Base-by-base conservation (phyloP, 1,140 invertebrate genomes). In the Drosophila malerkotliana region DNA sequence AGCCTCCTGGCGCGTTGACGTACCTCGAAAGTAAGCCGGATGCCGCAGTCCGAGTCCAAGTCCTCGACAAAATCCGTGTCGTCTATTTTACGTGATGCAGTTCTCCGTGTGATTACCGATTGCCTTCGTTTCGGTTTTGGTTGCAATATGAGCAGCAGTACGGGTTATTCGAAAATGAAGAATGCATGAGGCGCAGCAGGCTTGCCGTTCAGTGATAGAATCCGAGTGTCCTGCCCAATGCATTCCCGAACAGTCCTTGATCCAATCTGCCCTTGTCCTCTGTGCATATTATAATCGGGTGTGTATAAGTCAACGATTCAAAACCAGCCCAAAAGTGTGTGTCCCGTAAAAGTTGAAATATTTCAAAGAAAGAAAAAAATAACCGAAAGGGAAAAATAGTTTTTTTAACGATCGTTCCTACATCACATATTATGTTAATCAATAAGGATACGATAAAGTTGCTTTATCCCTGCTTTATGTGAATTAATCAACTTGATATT, bases 1-100 rank as follows among this genome's bases (percentile, higher is more conserved):
- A 83, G 84, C 79, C 76, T 88, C 73, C 51, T 62, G 55, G 58
- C 68, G 84, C 78, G 60, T 73, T 73, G 83, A 88, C 83, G 83
- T 83, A 64, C 44, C 55, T 32, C 55, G 49, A 52, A 61, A 51
- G 56, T 44, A 63, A 54, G 60, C 62, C 63, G 67, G 63, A 59
- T 59, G 34, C 44, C 54, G 30, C 39, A 47, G 4, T 30, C 52
- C 64, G 47, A 51, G 14, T 9, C n/a, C 34, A 24, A 60, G 30
- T 24, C 15, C 41, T 49, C 75, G 30, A 72, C 66, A n/a, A 64
- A 67, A 15, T 64, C 47, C 59, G 63, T 72, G 57, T 60, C 75
- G 67, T 55, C 41, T 32, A 56, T 58, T 41, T 14, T 39, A 61
- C 67, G 67, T 49, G 67, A 71, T 71, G 67, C 63, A 57, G 67